These are phyloP conservation scores for Chironex yamaguchii DNA, from an alignment of 30 jellyfish, hydroid and myxozoan genomes.

Conservation along the genomic window DNA sequence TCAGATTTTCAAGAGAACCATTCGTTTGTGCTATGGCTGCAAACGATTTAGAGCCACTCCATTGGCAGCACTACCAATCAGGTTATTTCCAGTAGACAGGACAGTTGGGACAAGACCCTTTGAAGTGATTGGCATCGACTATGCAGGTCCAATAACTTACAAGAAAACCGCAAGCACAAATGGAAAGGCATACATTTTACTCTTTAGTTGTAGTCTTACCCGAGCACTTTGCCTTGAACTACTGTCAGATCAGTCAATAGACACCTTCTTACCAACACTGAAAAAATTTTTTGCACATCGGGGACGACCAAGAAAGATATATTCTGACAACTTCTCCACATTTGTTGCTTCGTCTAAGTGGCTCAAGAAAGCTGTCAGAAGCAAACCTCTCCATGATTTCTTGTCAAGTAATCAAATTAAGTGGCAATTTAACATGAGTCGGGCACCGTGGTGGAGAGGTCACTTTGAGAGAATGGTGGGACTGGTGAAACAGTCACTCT, in stretches of 20 bases:
- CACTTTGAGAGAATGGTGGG: slow-evolving; percentile 55
- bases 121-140: slow-evolving; percentile 36
- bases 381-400: slow-evolving; percentile 2
- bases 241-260: neutral
- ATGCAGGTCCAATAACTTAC: slow-evolving; percentile 14
- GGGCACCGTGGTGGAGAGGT: slow-evolving; percentile 63
- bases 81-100: slow-evolving; percentile 30
- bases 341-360: slow-evolving; percentile 18
- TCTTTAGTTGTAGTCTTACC: neutral
- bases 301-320: slow-evolving; percentile 51
- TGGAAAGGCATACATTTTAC: neutral
- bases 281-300: slow-evolving; percentile 56
- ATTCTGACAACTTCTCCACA: slow-evolving; percentile 32
- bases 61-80: neutral
- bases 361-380: slow-evolving; percentile 6
- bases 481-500: neutral
- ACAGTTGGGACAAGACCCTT: slow-evolving; percentile 10
- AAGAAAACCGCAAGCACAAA: neutral
- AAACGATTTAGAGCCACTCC: slow-evolving; percentile 16
- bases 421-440: slow-evolving; percentile 40
- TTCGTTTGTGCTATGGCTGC: slow-evolving; percentile 19
- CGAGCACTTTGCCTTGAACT: neutral
- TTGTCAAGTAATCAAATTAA: neutral
- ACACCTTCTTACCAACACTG: slow-evolving; percentile 8
- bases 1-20: neutral